Evolutionary conservation across 2,888 invertebrate genomes (phyloP).

Genomic region (Villa cingulata): DNA sequence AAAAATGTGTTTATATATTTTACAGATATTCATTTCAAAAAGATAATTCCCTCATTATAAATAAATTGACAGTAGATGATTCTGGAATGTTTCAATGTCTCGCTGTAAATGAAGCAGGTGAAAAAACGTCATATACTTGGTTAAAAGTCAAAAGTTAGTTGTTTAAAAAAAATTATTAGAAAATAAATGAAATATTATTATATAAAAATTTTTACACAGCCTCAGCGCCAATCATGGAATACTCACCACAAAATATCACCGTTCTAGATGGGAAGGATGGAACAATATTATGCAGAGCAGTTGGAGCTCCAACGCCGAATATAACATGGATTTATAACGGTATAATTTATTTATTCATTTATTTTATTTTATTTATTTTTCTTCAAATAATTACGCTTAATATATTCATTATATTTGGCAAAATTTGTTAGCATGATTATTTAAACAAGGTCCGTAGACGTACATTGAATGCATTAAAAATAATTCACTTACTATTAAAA

Average conservation of each 20-base stretch:
- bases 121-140: slow-evolving; percentile 81
- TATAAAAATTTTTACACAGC: slow-evolving; percentile 39
- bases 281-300: slow-evolving; percentile 71
- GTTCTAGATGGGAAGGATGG: slow-evolving; percentile 89
- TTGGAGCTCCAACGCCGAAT: slow-evolving; percentile 82
- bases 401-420: no score
- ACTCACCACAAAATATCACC: slow-evolving; percentile 71
- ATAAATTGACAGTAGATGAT: slow-evolving; percentile 66
- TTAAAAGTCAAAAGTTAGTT: slow-evolving; percentile 88
- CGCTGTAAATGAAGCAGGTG: slow-evolving; percentile 80
- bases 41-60: slow-evolving; percentile 71
- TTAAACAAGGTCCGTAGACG: no score
- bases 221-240: slow-evolving; percentile 75
- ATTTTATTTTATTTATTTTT: no score
- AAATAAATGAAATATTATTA: no score
- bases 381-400: no score
- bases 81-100: slow-evolving; percentile 94
- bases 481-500: no score
- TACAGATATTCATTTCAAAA: slow-evolving; percentile 60
- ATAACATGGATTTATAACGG: slow-evolving; percentile 87
- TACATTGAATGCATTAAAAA: no score
- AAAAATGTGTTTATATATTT: no score
- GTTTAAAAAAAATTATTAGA: neutral
- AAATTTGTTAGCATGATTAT: no score
- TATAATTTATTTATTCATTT: slow-evolving; percentile 42